These are phyloP conservation scores for Lasioglossum lativentre DNA, from an alignment of 2,888 invertebrate genomes.

Conservation along the genomic window DNA sequence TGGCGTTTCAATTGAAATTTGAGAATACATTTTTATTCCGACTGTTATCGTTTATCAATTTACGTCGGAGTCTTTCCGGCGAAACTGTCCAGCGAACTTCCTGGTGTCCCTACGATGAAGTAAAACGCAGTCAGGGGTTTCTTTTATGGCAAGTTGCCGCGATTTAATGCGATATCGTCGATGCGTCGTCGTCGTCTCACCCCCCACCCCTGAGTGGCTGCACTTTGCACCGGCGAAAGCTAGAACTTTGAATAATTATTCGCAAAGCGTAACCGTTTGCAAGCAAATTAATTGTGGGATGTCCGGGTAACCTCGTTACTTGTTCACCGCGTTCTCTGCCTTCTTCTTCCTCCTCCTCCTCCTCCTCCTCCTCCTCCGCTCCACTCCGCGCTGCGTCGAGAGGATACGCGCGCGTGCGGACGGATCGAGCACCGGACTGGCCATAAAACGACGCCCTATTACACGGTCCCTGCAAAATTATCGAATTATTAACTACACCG, in stretches of 20 bases:
- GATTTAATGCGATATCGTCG: slow-evolving; percentile 32
- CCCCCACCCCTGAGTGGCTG: slow-evolving; percentile 40
- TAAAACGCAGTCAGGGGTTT: background rate
- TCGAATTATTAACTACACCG: slow-evolving; percentile 49
- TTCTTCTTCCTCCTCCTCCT: slow-evolving; percentile 37
- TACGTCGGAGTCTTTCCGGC: background rate
- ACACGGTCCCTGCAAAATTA: slow-evolving; percentile 44
- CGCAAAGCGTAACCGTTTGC: slow-evolving; percentile 70
- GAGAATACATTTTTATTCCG: background rate
- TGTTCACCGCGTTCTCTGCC: slow-evolving; percentile 53
- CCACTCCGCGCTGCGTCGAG: slow-evolving; percentile 26
- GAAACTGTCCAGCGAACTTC: background rate
- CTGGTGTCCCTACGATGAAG: background rate
- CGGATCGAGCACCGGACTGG: slow-evolving; percentile 16
- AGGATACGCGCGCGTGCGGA: slow-evolving; percentile 49
- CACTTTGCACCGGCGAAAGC: slow-evolving; percentile 43
- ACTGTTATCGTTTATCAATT: background rate
- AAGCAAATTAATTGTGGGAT: slow-evolving; percentile 77
- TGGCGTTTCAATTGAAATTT: background rate
- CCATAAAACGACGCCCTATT: slow-evolving; percentile 45
- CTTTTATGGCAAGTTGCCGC: background rate
- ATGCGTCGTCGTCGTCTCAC: slow-evolving; percentile 20
- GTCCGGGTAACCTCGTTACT: slow-evolving; percentile 79
- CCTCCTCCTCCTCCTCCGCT: slow-evolving; percentile 25
- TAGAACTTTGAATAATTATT: slow-evolving; percentile 67